Evolutionary conservation across 2,888 invertebrate genomes (phyloP), one percentile per base, ranked within the genome.

Genomic region (Zygothrica quintamaculata): DNA sequence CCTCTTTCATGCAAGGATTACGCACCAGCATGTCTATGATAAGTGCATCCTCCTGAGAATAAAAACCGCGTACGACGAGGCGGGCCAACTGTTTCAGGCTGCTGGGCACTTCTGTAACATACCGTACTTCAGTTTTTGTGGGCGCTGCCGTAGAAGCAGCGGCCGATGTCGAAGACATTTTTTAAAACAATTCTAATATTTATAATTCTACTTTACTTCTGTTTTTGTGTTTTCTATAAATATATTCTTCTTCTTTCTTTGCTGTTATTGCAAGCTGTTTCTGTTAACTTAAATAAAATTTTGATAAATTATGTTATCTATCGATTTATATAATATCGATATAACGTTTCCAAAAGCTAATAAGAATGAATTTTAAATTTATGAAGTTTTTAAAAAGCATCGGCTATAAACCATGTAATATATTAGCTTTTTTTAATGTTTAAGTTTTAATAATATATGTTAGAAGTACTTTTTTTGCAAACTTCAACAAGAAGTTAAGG

Each of bases 11-110:
- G 94, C 98, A 98, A 16, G 98, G 98, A 92, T 98, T 97, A 87
- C 98, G 93, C 42, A 99, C 97, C 39, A 99, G 92, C 96, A 99
- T 97, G 90, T 99, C 98, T 46, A 99, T 95, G 53, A 99, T 96
- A 18, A 99, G 93, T 0, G 97, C 95, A 93, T 99, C 98, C 92
- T 99, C 98, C 74, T 96, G 95, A 0, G 95, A 94, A 90, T 98
- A 99, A 92, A 99, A 99, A 1, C 98, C 98, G 81, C 98, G 92
- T 0, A 97, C 97, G 13, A 98, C 97, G 25, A 98, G 93, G 52
- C 98, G 93, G 13, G 98, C 97, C 58, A 99, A 92, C 90, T 98
- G 96, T 90, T 98, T 98, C 65, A 99, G 93, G 87, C 96, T 96
- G 90, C 96, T 97, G 12, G 99, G 99, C 33, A 99, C 96, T 92